A percentile compares a stretch with the other conserved stretches of the same genome.
Conservation (phyloP, 2,113 vertebrate genomes). For the Rhombomys opimus region DNA sequence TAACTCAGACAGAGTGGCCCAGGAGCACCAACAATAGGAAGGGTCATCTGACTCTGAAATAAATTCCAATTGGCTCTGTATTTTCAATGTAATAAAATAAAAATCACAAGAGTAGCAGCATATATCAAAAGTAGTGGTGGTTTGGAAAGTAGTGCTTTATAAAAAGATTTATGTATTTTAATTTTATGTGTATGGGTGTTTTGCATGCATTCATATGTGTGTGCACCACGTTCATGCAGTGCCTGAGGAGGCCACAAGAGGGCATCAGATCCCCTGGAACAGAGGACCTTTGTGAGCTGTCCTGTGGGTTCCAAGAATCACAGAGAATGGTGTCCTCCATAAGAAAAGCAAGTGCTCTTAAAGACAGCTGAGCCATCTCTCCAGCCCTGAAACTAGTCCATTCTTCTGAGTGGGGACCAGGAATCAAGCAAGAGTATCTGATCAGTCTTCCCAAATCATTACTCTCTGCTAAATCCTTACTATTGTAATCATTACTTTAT, state of each 20-base stretch:
- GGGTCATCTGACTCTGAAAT: neutral
- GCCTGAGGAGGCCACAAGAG: neutral
- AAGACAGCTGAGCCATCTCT: neutral
- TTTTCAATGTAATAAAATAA: neutral
- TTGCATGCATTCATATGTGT: neutral
- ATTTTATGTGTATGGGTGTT: neutral
- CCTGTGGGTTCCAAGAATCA: neutral
- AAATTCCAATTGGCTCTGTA: neutral
- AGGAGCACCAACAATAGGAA: neutral
- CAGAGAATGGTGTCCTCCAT: neutral
- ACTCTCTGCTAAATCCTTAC: constrained; percentile 18
- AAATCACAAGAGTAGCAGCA: neutral
- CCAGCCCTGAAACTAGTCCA: neutral
- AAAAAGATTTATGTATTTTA: neutral
- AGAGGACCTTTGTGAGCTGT: neutral
- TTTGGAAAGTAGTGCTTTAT: neutral
- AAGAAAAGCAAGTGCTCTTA: neutral
- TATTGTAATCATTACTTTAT: neutral
- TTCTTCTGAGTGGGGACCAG: neutral
- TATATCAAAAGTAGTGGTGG: neutral
- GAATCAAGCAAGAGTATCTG: neutral
- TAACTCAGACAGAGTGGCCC: neutral
- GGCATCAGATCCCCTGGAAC: neutral
- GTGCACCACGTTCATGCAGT: neutral
- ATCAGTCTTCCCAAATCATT: neutral